These are phyloP conservation scores for Rhabdomys dilectus DNA, from an alignment of 2,113 vertebrate genomes.

Conservation along the genomic window DNA sequence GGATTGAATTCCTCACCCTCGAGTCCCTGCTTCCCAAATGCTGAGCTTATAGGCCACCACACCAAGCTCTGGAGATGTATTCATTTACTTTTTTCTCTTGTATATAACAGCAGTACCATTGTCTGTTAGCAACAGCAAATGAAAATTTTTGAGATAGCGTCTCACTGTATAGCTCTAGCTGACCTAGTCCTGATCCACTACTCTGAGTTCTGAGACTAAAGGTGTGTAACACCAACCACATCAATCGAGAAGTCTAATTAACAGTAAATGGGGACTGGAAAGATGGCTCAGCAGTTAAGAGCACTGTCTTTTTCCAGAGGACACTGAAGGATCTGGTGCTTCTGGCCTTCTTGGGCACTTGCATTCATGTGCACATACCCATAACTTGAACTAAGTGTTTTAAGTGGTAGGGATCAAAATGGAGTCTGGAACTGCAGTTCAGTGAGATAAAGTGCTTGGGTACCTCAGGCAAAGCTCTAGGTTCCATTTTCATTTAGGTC, in stretches of 20 bases:
- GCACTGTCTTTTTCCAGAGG: no score
- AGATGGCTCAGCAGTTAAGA: neutral
- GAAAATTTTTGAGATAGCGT: neutral
- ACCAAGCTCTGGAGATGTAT: neutral
- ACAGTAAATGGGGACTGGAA: neutral
- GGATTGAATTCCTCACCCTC: neutral
- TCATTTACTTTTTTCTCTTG: slow-evolving; percentile 10
- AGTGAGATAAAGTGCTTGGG: neutral
- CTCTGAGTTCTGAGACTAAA: neutral
- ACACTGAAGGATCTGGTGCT: neutral
- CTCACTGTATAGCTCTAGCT: neutral
- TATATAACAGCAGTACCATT: neutral
- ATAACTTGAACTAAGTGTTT: neutral
- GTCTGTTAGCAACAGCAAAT: neutral
- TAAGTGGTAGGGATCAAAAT: neutral
- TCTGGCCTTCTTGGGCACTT: neutral
- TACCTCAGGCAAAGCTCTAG: neutral
- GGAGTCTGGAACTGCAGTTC: neutral
- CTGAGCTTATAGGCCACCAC: neutral
- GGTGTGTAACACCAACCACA: neutral
- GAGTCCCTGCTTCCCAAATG: neutral
- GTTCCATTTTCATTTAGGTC: neutral
- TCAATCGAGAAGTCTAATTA: neutral
- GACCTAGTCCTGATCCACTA: neutral
- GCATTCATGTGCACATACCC: neutral